Base-by-base conservation (phyloP, 1,140 invertebrate genomes). In the Rhagoletis pomonella region DNA sequence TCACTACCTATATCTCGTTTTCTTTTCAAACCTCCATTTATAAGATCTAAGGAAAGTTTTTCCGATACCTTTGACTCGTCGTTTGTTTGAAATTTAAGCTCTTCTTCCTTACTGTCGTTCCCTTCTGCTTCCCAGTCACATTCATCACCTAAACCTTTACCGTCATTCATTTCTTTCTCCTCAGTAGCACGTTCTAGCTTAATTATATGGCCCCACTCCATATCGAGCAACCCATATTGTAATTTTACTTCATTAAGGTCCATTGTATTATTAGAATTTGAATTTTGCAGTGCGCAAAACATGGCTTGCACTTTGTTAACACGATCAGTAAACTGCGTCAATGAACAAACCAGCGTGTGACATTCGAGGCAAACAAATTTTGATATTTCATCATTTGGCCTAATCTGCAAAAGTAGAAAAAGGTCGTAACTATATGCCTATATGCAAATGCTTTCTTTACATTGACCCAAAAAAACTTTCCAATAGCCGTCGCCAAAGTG, bases 151-250 rank as follows among this genome's bases (percentile, higher is more conserved):
- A 69, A 58, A 4, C 19, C 55, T 29, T 87, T 64, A 5, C 65
- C 50, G 64, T 67, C 84, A 3, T 12, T 86, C 14, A 29, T 29
- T 29, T 60, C 42, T 1, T 87, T 85, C 55, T 88, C 69, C 29
- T 73, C 60, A 64, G 84, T 4, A 67, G 65, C n/a, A 39, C 77
- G 14, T 7, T 81, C 67, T 12, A 87, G 44, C 67, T 88, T 88
- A n/a, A 88, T 88, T 3, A 90, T 86, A 59, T 90, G 90, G 17
- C 91, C 88, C 89, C 89, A 89, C 3, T 62, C 86, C 7, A 89
- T 87, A 6, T 89, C 88, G 1, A 65, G 39, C 29, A 92, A 47
- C 2, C 90, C 90, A 47, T 87, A 92, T 10, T 91, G 90, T 14
- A 5, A 81, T 3, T 89, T 88, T 17, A 92, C 39, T 7, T 89